Base-by-base conservation (phyloP, 1,140 invertebrate species). In the honey bee (Apis mellifera) region DNA sequence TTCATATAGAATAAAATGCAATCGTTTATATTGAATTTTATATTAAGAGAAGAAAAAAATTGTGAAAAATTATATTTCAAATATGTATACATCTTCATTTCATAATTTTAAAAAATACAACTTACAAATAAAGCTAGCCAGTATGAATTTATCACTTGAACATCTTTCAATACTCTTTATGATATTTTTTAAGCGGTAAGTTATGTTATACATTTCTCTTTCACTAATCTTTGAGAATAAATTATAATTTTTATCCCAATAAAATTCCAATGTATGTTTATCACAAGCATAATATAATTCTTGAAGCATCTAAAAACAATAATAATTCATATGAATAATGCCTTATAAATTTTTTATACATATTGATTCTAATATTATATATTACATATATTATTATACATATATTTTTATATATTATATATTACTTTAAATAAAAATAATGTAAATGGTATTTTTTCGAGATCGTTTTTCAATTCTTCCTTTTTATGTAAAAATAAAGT, bases 261-360 rank as follows among this genome's bases (percentile, higher is more conserved):
- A 92, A 66, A 81, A 88, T 2, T 11, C 12, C 62, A 92, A 70
- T 1, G 5, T 19, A 0, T 68, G 1, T 1, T 60, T 42, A 1
- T 68, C 1, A 17, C 81, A 86, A 64, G 78, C 84, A 7, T 84
- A 17, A 9, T 54, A n/a, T 48, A 92, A 64, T 73, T 84, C 81
- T 64, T 76, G 65, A 21, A 92, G 69, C 90, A 92, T 91, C 91
- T 92, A 57, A 15, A 86, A 83, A 65, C 11, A n/a, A 19, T 64
- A 75, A 42, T 48, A n/a, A 70, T 82, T 55, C 0, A 52, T 55
- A 69, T 26, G 57, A 26, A 73, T 70, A 32, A 69, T 70, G 13
- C n/a, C 81, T 54, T 69, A 23, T 23, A 68, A 66, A 74, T 79
- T 57, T 60, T 83, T 19, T 3, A 9, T 9, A n/a, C 15, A 15